phyloP scores from a whole-genome alignment of 2,888 invertebrate genomes.

The Ametastegia equiseti region DNA sequence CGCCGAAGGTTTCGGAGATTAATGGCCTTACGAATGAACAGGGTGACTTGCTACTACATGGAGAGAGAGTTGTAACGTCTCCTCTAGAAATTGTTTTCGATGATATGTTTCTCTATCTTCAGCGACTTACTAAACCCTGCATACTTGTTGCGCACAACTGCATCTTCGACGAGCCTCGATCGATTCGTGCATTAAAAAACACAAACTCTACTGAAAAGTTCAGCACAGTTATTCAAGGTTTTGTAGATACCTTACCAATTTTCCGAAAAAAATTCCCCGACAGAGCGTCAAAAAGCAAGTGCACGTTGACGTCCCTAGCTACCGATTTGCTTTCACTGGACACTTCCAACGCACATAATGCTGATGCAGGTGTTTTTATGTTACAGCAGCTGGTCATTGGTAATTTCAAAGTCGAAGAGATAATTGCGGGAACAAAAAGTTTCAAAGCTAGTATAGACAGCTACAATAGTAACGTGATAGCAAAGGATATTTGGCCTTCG shows the following conservation, averaged over 20 bases:
- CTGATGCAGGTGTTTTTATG: not conserved
- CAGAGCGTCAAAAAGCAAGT: too few relatives aligned
- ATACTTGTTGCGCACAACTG: slow-evolving; percentile 51
- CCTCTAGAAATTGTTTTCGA: not conserved
- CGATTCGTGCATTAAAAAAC: not conserved
- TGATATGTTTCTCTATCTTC: slow-evolving; percentile 5
- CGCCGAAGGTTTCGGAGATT: slow-evolving; percentile 52
- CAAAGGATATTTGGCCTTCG: too few relatives aligned
- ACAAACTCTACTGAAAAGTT: not conserved
- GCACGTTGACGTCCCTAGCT: not conserved
- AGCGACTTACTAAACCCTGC: slow-evolving; percentile 20
- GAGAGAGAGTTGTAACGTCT: not conserved
- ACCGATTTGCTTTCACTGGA: not conserved
- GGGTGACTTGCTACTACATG: not conserved
- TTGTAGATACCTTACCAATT: too few relatives aligned
- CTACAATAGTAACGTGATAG: too few relatives aligned
- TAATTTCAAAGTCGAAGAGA: too few relatives aligned
- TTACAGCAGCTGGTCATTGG: too few relatives aligned
- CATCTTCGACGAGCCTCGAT: slow-evolving; percentile 43
- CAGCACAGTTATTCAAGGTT: too few relatives aligned
- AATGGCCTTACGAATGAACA: slow-evolving; percentile 51
- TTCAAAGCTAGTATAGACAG: too few relatives aligned
- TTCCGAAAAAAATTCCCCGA: too few relatives aligned
- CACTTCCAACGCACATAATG: not conserved
- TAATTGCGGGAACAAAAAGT: too few relatives aligned